phyloP scores from a whole-genome alignment of 2,113 vertebrate species.

The Oreochromis aureus region DNA sequence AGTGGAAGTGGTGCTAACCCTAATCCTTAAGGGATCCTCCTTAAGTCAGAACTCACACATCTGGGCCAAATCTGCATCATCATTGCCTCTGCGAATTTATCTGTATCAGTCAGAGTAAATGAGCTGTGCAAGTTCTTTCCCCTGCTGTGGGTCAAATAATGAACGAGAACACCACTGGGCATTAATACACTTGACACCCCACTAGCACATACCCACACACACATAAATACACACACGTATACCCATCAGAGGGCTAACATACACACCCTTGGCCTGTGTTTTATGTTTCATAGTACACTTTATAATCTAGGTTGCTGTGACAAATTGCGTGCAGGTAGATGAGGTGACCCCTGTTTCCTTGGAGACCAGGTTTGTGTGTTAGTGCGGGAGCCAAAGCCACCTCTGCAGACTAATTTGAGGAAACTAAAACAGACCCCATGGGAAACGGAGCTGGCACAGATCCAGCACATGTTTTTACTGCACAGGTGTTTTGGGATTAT shows the following conservation, averaged over 20 bases:
- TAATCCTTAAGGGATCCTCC: neutral
- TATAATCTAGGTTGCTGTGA: constrained; percentile 40
- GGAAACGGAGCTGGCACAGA: neutral
- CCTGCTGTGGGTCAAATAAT: constrained; percentile 12
- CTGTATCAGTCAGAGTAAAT: constrained; percentile 16
- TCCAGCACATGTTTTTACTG: neutral
- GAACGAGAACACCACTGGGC: neutral
- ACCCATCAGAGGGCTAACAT: neutral
- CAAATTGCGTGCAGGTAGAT: constrained; percentile 28
- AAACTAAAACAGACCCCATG: neutral
- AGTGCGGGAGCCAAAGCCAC: neutral
- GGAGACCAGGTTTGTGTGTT: constrained; percentile 30
- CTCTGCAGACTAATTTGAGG: neutral
- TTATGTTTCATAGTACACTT: constrained; percentile 8
- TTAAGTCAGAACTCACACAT: neutral
- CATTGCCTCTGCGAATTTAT: neutral
- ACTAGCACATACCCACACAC: neutral
- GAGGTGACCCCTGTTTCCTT: constrained; percentile 39
- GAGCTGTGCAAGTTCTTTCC: constrained; percentile 1
- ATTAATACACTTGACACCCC: neutral
- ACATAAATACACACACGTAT: neutral
- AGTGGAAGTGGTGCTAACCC: neutral
- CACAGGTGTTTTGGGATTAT: neutral
- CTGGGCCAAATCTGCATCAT: neutral
- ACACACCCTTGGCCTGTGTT: neutral